Conservation (phyloP, 2,888 invertebrate genomes). For the Rosalia funebris region DNA sequence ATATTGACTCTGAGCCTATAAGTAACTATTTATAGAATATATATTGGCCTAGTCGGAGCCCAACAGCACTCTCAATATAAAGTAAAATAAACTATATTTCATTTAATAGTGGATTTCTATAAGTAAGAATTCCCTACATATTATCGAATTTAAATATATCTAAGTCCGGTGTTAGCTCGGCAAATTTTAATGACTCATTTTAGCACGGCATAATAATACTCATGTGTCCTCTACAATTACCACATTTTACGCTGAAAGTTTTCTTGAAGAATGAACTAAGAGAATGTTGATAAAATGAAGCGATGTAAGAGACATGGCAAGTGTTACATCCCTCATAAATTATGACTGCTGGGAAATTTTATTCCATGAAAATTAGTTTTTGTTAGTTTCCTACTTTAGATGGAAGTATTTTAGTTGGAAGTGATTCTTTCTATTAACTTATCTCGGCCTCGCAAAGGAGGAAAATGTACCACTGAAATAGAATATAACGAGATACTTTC, state of each 20-base stretch:
- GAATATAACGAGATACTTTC: too few relatives aligned
- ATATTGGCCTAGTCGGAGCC: too few relatives aligned
- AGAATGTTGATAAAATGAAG: constrained; percentile 42
- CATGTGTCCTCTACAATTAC: constrained; percentile 40
- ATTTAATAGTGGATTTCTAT: too few relatives aligned
- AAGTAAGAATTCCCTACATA: too few relatives aligned
- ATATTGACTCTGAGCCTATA: too few relatives aligned
- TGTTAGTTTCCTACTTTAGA: background rate
- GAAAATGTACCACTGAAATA: too few relatives aligned
- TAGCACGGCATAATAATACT: constrained; percentile 35
- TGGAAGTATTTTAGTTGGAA: background rate
- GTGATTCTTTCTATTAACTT: background rate
- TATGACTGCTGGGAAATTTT: background rate
- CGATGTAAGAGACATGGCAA: constrained; percentile 25
- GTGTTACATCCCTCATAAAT: constrained; percentile 12
- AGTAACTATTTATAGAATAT: too few relatives aligned
- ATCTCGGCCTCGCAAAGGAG: background rate
- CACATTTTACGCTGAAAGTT: constrained; percentile 44
- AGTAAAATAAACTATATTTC: too few relatives aligned
- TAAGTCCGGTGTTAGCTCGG: too few relatives aligned
- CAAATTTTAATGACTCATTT: constrained; percentile 39
- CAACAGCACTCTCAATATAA: too few relatives aligned
- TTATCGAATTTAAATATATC: too few relatives aligned
- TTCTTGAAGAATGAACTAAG: constrained; percentile 35
- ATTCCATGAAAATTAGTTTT: background rate